Base-by-base conservation (phyloP, 2,797 vertebrate species). In the Etheostoma perlongum region DNA sequence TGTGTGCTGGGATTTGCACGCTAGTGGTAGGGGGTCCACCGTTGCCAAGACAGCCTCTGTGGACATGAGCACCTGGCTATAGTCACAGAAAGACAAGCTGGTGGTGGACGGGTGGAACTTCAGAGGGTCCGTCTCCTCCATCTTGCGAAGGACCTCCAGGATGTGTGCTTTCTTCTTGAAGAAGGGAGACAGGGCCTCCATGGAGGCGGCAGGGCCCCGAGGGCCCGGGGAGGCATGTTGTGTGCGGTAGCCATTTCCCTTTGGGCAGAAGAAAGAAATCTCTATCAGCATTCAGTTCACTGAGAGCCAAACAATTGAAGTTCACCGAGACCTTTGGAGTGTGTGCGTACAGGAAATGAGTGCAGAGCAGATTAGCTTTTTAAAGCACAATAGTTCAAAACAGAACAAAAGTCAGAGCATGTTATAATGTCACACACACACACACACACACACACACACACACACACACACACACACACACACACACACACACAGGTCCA, bases 131-230 rank as follows among this genome's bases (percentile, higher is more conserved):
- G 97, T 97, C 91, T 98, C 97, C 93, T 99, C 97, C 91, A 99
- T 95, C 88, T 97, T 97, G 68, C 97, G 96, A 47, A 99, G 94
- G 73, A 98, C 98, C 83, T 99, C 98, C 89, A 99, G 92, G 91
- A 99, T 99, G 93, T 98, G 98, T 81, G 97, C 97, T 94, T 98
- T 99, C 93, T 99, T 98, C 83, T 96, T 97, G 87, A 99, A 96
- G 89, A 99, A 98, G 0, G 97, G 97, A 13, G 97, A 98, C 55
- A 98, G 95, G 7, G 97, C 97, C 70, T 98, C 97, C 94, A 98
- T 93, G 10, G 96, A 93, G 5, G 95, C 59, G 66, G 91, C 85
- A 0, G 84, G 94, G 79, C 91, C 92, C 0, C 92, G 94, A 4
- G 94, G 90, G 13, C 94, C 94, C 0, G 94, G 93, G 68, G 94